Percentiles rank a stretch among this genome's conserved stretches.
Evolutionary conservation across 2,888 invertebrate species (phyloP).

Genomic region (Rhopalosiphum nymphaeae): DNA sequence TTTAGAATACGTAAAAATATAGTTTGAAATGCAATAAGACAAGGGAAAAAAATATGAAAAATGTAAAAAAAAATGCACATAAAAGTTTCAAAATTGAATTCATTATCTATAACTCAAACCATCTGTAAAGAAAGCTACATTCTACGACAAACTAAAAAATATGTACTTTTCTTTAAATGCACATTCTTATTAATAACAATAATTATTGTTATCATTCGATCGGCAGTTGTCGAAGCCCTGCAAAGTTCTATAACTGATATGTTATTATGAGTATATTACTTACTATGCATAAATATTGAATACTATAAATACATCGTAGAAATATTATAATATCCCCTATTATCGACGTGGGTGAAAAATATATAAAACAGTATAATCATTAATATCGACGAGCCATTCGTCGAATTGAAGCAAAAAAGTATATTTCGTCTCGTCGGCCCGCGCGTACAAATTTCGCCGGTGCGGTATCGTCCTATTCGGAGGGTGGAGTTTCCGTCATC

Average conservation of each 20-base stretch:
- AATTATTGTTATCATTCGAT: background rate
- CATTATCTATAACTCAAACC: too few species aligned
- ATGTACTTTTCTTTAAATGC: background rate
- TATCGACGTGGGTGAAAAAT: background rate
- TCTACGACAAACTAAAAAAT: background rate
- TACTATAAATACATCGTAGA: background rate
- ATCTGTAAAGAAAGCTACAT: too few species aligned
- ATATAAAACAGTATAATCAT: background rate
- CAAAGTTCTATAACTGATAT: background rate
- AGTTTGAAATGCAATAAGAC: background rate
- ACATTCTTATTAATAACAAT: background rate
- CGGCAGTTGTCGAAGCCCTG: background rate
- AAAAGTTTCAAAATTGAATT: background rate
- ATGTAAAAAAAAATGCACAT: background rate
- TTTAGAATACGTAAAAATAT: too few species aligned
- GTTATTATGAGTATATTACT: background rate
- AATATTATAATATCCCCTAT: background rate
- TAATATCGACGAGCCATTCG: background rate
- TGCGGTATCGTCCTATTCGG: background rate
- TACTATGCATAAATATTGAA: background rate
- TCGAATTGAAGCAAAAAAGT: background rate
- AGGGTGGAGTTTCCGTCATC: background rate
- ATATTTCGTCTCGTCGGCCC: background rate
- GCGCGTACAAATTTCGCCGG: background rate
- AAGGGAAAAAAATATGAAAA: background rate